Percentiles rank a stretch among this genome's conserved stretches.
Conservation (phyloP, 2,797 vertebrate species). For the Mareca strepera region DNA sequence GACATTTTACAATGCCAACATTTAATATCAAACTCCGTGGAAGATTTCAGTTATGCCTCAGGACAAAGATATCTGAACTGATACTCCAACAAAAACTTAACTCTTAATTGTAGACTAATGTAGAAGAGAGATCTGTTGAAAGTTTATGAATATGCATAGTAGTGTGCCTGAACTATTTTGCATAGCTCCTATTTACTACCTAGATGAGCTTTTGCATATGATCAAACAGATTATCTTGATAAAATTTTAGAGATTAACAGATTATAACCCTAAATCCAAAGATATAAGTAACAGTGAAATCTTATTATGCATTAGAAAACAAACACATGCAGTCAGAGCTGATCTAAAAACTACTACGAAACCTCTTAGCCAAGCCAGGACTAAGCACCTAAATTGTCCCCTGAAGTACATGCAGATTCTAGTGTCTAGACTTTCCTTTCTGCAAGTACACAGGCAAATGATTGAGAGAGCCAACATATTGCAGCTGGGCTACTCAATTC, state of each 20-base stretch:
- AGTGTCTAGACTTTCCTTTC: not conserved
- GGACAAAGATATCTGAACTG: not conserved
- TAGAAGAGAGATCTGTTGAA: not conserved
- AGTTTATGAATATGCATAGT: not conserved
- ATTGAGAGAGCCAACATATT: not conserved
- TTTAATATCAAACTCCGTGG: not conserved
- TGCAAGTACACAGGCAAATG: not conserved
- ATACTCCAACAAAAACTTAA: not conserved
- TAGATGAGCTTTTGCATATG: constrained; percentile 30
- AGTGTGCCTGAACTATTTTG: constrained; percentile 4
- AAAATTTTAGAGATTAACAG: constrained; percentile 41
- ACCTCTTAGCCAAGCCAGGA: not conserved
- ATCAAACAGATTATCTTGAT: constrained; percentile 60
- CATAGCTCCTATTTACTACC: not conserved
- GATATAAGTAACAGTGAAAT: constrained; percentile 25
- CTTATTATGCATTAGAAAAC: constrained; percentile 39
- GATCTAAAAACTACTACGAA: not conserved
- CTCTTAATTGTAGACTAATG: not conserved
- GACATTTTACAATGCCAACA: not conserved
- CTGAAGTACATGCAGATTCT: not conserved
- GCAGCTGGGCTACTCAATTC: not conserved
- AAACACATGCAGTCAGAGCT: not conserved
- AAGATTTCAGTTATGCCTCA: not conserved
- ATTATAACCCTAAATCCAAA: constrained; percentile 57
- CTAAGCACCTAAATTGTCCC: not conserved